Evolutionary conservation across 2,113 vertebrate genomes (phyloP).

Genomic region (Gobiocypris rarus): DNA sequence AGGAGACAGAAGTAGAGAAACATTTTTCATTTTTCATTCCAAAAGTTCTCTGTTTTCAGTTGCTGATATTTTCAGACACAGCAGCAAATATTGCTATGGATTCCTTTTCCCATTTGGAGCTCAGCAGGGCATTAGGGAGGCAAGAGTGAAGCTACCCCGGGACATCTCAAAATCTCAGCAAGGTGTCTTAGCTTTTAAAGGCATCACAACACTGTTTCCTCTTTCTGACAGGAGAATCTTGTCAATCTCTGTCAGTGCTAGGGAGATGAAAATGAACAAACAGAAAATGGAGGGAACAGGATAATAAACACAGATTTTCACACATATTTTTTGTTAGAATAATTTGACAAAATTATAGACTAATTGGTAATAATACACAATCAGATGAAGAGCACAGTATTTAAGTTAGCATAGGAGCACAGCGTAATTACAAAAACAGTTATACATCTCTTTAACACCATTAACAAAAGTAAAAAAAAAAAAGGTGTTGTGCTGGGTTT

Average conservation of each 20-base stretch:
- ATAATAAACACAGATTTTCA: not conserved
- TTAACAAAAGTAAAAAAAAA: not conserved
- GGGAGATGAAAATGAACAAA: not conserved
- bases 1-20: conserved; percentile 41
- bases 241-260: conserved; percentile 52
- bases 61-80: conserved; percentile 55
- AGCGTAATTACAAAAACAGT: not conserved
- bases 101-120: conserved; percentile 63
- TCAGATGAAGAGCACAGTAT: too few species aligned
- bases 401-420: not conserved
- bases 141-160: conserved; percentile 39
- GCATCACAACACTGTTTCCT: conserved; percentile 61
- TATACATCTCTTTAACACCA: too few species aligned
- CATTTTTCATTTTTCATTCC: conserved; percentile 27
- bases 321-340: not conserved
- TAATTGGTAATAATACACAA: too few species aligned
- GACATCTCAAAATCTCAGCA: conserved; percentile 55
- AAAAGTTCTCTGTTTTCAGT: conserved; percentile 48
- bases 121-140: conserved; percentile 50
- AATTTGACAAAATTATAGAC: too few species aligned
- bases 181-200: conserved; percentile 65
- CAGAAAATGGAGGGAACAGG: not conserved
- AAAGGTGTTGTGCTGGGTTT: not conserved
- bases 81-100: conserved; percentile 54
- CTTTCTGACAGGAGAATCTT: conserved; percentile 67